Base-by-base conservation (phyloP, 2,113 vertebrate species). In the Bos taurus region DNA sequence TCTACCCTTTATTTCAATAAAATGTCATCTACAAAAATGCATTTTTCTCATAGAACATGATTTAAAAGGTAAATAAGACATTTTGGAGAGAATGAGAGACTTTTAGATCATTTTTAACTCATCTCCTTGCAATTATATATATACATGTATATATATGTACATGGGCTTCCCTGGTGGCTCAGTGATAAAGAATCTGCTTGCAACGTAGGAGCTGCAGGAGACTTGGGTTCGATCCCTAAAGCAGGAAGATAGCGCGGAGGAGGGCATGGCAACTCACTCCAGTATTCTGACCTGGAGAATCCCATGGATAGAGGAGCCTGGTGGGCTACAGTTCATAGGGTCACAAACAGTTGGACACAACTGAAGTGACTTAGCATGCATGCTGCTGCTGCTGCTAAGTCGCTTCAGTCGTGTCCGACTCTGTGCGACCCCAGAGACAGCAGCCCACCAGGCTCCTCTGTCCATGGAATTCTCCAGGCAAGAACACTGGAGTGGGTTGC, bases 21-120 rank as follows among this genome's bases (percentile, higher is more conserved):
- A 92, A 94, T 83, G 5, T 50, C 64, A 94, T 90, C 19, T 96
- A 50, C 40, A 80, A 85, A 88, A 95, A 95, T 60, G 40, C 23
- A 87, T 90, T 95, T 89, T 97, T 97, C 48, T 88, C 90, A 43
- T 17, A 90, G 57, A 9, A 92, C 50, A 78, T 74, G 43, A 94
- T 88, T 96, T 87, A 84, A 89, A 96, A 91, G 67, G 36, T 87
- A 96, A 87, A 84, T 87, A 94, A 98, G 50, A 26, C 23, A 77
- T 56, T 91, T 95, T 82, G 10, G 25, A 89, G 85, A 88, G 30
- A 81, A 48, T 85, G 13, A 60, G 95, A 60, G 25, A 71, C 15
- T 86, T 85, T 30, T 84, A 17, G 5, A 83, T 74, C 89, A 80
- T 80, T 89, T 59, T 88, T 92, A 74, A 60, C 16, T 97, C 82